A percentile compares a stretch with the other conserved stretches of the same genome.
These are phyloP conservation scores for Cardiocondyla obscurior DNA, from an alignment of 1,140 invertebrate species.

Conservation along the genomic window DNA sequence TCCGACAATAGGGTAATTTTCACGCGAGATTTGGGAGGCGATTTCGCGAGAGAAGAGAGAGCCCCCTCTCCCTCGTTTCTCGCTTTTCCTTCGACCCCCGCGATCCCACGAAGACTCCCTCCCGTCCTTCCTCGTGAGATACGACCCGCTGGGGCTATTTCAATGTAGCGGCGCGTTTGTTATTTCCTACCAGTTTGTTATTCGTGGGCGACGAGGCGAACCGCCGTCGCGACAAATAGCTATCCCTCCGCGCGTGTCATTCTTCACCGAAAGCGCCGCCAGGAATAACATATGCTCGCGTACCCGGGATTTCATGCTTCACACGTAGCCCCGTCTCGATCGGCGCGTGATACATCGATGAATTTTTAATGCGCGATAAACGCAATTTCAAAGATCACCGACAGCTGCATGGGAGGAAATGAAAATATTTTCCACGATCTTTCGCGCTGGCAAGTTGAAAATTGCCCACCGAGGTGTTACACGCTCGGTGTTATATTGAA, in stretches of 20 bases:
- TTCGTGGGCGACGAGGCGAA: constrained; percentile 66
- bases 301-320: neutral
- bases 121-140: constrained; percentile 74
- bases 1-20: constrained; percentile 83
- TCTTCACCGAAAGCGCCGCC: constrained; percentile 18
- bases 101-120: neutral
- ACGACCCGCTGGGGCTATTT: constrained; percentile 79
- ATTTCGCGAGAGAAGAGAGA: constrained; percentile 77
- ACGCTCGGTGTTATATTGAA: neutral
- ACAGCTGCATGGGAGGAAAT: neutral
- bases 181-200: constrained; percentile 82
- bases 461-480: neutral
- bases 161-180: constrained; percentile 83
- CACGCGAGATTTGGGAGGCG: constrained; percentile 84
- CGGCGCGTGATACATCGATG: neutral
- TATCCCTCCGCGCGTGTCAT: constrained; percentile 11
- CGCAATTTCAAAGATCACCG: neutral
- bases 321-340: neutral
- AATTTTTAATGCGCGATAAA: neutral
- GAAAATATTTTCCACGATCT: neutral
- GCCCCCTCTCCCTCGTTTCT: constrained; percentile 35
- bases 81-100: constrained; percentile 9
- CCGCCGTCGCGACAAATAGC: constrained; percentile 73
- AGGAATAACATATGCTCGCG: constrained; percentile 53
- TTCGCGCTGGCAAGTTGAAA: neutral